phyloP scores from a whole-genome alignment of 2,888 invertebrate species.

The Amphimallon solstitiale region DNA sequence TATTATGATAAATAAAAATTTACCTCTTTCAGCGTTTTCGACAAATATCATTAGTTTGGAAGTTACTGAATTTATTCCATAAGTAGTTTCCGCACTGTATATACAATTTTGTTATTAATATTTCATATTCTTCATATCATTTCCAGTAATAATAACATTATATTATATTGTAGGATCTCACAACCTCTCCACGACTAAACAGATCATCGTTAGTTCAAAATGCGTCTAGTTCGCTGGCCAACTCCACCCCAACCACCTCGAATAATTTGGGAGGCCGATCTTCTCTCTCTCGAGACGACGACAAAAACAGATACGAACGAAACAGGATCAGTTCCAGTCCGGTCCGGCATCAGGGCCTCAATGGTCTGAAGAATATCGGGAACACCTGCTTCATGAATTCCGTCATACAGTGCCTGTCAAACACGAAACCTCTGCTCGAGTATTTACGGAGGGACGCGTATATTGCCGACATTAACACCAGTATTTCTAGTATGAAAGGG shows the following conservation, averaged over 20 bases:
- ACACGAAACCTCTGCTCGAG: slow-evolving; percentile 81
- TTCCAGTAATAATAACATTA: too few species aligned
- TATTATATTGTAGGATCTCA: slow-evolving; percentile 52
- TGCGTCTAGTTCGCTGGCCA: slow-evolving; percentile 32
- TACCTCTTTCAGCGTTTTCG: too few species aligned
- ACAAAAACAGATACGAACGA: slow-evolving; percentile 42
- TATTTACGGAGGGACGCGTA: slow-evolving; percentile 75
- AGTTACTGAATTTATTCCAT: too few species aligned
- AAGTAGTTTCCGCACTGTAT: too few species aligned
- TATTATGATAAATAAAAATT: too few species aligned
- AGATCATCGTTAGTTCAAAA: slow-evolving; percentile 44
- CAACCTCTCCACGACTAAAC: slow-evolving; percentile 51
- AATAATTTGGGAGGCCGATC: slow-evolving; percentile 45
- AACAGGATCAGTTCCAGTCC: slow-evolving; percentile 42
- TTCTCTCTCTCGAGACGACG: slow-evolving; percentile 47
- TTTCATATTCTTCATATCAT: too few species aligned
- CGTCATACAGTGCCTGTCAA: slow-evolving; percentile 86
- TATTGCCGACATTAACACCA: slow-evolving; percentile 76
- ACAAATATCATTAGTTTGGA: too few species aligned
- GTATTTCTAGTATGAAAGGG: slow-evolving; percentile 85
- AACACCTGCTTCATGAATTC: slow-evolving; percentile 95
- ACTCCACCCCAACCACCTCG: slow-evolving; percentile 40
- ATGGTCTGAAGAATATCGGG: slow-evolving; percentile 93
- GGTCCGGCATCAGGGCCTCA: slow-evolving; percentile 69
- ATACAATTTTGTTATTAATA: too few species aligned